These are phyloP conservation scores for Malurus elegans DNA, from an alignment of 2,113 vertebrate genomes.

Conservation along the genomic window DNA sequence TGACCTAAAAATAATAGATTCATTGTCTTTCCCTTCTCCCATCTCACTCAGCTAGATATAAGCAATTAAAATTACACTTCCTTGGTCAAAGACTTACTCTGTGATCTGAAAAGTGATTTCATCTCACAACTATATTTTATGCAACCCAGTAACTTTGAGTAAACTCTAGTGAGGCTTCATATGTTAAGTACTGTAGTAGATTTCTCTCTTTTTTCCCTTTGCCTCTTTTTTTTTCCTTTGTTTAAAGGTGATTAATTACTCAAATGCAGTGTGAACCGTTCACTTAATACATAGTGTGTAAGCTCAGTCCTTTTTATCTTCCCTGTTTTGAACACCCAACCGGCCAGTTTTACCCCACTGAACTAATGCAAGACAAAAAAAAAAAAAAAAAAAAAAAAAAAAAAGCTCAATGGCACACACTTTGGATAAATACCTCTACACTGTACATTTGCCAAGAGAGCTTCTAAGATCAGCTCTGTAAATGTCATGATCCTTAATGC, in stretches of 20 bases:
- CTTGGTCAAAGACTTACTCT: constrained; percentile 2
- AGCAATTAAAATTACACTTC: constrained; percentile 25
- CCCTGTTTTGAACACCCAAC: constrained; percentile 53
- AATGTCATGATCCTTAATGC: constrained; percentile 77
- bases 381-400: constrained; percentile 9
- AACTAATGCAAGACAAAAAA: constrained; percentile 48
- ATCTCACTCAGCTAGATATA: not conserved
- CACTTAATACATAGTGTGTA: constrained; percentile 60
- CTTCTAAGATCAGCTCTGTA: constrained; percentile 77
- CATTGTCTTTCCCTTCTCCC: not conserved
- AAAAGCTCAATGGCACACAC: constrained; percentile 57
- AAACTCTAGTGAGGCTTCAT: constrained; percentile 28
- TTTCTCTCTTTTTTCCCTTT: not conserved
- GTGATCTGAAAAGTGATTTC: constrained; percentile 7
- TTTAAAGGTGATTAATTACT: constrained; percentile 63
- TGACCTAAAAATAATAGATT: constrained; percentile 45
- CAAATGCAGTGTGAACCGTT: constrained; percentile 55
- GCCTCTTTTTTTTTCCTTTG: not conserved
- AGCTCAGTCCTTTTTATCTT: constrained; percentile 56
- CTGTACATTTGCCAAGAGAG: constrained; percentile 75
- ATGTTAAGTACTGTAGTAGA: constrained; percentile 10
- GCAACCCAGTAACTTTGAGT: not conserved
- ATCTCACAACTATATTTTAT: not conserved
- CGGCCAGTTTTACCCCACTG: constrained; percentile 45
- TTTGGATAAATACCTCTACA: constrained; percentile 73